A percentile compares a stretch with the other conserved stretches of the same genome.
phyloP scores from a whole-genome alignment of 2,113 vertebrate genomes.

The Pygoscelis adeliae region DNA sequence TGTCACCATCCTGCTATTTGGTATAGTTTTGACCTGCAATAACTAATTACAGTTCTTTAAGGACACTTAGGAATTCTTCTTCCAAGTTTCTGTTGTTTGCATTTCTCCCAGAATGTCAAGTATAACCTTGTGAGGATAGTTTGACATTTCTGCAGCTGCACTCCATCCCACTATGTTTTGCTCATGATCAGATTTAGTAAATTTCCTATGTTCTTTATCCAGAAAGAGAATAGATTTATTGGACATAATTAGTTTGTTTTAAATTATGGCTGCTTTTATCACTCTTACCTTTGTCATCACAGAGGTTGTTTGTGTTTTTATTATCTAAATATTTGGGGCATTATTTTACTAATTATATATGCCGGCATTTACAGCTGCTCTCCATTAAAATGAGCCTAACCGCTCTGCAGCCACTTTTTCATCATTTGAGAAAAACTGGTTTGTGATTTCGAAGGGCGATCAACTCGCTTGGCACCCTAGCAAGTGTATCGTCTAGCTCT shows the following conservation, averaged over 20 bases:
- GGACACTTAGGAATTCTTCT: conserved; percentile 10
- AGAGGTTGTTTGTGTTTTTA: not conserved
- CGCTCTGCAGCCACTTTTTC: not conserved
- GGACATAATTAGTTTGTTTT: conserved; percentile 26
- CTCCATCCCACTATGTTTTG: conserved; percentile 3
- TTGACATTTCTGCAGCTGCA: conserved; percentile 58
- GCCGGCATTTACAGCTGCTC: conserved; percentile 22
- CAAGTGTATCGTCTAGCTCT: not conserved
- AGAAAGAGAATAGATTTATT: conserved; percentile 30
- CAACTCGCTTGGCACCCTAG: not conserved
- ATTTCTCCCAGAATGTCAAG: conserved; percentile 41
- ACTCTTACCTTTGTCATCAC: conserved; percentile 37
- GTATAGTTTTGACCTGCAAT: not conserved
- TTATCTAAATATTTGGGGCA: conserved; percentile 25
- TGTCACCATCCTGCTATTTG: not conserved
- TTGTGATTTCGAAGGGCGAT: not conserved
- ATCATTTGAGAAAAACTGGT: not conserved
- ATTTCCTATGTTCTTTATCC: conserved; percentile 45
- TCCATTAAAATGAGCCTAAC: not conserved
- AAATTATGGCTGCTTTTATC: conserved; percentile 35
- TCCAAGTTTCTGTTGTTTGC: conserved; percentile 44
- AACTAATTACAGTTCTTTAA: not conserved
- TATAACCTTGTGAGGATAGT: conserved; percentile 48
- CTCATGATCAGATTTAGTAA: conserved; percentile 9
- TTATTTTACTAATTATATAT: not conserved